Base-by-base conservation (phyloP, 2,888 invertebrate species). In the Athetis lepigone region DNA sequence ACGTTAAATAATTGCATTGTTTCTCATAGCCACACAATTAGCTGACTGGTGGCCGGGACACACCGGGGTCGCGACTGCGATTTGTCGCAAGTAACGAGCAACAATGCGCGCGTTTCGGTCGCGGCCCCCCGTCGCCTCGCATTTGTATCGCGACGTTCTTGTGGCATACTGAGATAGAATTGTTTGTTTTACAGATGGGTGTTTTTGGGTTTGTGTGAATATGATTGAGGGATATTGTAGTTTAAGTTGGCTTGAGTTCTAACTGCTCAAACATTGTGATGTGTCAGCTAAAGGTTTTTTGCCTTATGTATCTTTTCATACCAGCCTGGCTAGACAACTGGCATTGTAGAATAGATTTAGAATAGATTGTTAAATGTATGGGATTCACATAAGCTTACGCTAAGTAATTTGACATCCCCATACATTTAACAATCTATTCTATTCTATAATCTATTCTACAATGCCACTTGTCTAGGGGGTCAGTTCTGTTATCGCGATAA, bases 41-140 rank as follows among this genome's bases (percentile, higher is more conserved):
- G 75, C 70, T 66, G 60, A 77, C 68, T 79, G 69, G 70, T 70
- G 79, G 62, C 70, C 42, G 68, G 61, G 77, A 79, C 82, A 74
- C 80, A 80, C 77, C 45, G 74, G 37, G 79, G 80, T 80, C 77
- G 70, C 64, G 68, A 58, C 71, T 74, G 73, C 80, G 79, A 81
- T 83, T 91, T 90, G 90, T 91, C 90, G 87, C 81, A 71, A 71
- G 90, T 93, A 92, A 93, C 91, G 90, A 92, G 92, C 91, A 88
- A 92, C 93, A 93, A 93, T 92, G 84, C 89, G 81, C 82, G 88
- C 88, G 88, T 87, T 89, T 87, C 86, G 89, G 91, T 89, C 92
- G 89, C 91, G 81, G 86, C 88, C 89, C 91, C 94, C 93, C 86
- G 93, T 90, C 81, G 90, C 75, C 81, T 68, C 81, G 83, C 92